Evolutionary conservation across 1,140 invertebrate genomes (phyloP).

Genomic region (Agraylea sexmaculata): DNA sequence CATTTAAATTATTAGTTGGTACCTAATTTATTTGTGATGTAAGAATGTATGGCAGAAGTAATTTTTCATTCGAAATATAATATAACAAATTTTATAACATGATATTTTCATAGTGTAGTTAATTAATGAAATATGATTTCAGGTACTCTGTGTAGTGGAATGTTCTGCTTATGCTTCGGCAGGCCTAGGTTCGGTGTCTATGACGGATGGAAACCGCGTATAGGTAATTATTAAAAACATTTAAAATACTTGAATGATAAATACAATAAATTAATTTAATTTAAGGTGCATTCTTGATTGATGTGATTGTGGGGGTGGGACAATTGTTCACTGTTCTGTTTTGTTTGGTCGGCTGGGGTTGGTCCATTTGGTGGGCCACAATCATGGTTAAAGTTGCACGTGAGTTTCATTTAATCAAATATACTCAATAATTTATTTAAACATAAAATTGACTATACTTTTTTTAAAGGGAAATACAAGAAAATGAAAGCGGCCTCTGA

Average conservation of each 20-base stretch:
- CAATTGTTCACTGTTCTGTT: constrained; percentile 91
- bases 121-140: constrained; percentile 11
- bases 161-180: constrained; percentile 79
- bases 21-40: not conserved
- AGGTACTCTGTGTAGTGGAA: constrained; percentile 80
- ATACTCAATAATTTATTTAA: not conserved
- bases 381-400: constrained; percentile 51
- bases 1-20: too few species aligned
- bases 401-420: constrained; percentile 22
- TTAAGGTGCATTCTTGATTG: constrained; percentile 59
- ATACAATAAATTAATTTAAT: too few species aligned
- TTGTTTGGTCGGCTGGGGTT: constrained; percentile 91
- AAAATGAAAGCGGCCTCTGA: too few species aligned
- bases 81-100: not conserved
- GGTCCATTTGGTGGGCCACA: constrained; percentile 93
- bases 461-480: too few species aligned
- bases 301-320: constrained; percentile 70
- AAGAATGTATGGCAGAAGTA: too few species aligned
- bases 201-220: constrained; percentile 54
- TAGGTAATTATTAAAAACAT: constrained; percentile 40
- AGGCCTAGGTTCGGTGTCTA: constrained; percentile 71
- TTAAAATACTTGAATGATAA: too few species aligned
- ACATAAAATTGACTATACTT: not conserved
- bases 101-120: not conserved
- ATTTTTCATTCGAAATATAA: too few species aligned